Percentiles rank a stretch among this genome's conserved stretches.
Conservation (phyloP, 2,113 vertebrate genomes). For the Aphelocoma coerulescens region DNA sequence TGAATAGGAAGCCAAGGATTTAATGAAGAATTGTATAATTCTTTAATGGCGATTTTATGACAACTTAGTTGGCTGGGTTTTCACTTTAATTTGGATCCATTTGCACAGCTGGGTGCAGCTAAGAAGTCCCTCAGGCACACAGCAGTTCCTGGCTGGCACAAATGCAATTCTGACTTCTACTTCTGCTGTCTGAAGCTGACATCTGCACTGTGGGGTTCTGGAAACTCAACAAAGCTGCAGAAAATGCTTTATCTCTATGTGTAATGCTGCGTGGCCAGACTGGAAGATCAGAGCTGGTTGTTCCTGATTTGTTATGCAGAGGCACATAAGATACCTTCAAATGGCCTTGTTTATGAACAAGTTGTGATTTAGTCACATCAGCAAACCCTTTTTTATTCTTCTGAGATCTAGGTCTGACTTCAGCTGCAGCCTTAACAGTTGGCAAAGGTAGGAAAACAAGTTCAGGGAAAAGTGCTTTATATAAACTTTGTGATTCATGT, state of each 20-base stretch:
- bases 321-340: not conserved
- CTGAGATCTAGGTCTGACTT: not conserved
- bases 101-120: not conserved
- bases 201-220: not conserved
- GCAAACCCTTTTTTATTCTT: not conserved
- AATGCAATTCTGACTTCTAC: not conserved
- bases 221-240: not conserved
- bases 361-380: not conserved
- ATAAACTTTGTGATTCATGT: not conserved
- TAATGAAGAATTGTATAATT: constrained; percentile 4
- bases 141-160: not conserved
- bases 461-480: not conserved
- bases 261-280: not conserved
- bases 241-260: not conserved
- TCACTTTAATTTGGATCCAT: not conserved
- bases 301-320: not conserved
- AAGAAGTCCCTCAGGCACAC: not conserved
- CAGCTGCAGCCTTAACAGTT: not conserved
- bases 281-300: not conserved
- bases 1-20: not conserved
- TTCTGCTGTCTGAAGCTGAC: not conserved
- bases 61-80: not conserved
- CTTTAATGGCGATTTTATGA: not conserved
- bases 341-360: not conserved
- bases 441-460: not conserved